These are phyloP conservation scores for Acrossocheilus wenchowensis DNA, from an alignment of 2,797 vertebrate species.

Conservation along the genomic window DNA sequence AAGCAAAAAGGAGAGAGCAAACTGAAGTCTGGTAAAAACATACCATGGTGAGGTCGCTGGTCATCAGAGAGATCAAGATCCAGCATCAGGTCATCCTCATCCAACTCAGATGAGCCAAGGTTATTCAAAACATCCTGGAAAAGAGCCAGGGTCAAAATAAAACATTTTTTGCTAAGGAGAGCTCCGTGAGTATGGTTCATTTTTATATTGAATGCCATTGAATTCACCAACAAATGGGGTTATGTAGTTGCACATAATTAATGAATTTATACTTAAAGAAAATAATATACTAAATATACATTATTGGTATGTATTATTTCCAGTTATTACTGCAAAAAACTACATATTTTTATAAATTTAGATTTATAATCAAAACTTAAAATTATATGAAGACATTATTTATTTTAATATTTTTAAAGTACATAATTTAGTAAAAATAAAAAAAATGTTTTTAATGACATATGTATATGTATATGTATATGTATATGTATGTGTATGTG, in stretches of 20 bases:
- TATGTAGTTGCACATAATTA: neutral
- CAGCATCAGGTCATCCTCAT: slow-evolving; percentile 98
- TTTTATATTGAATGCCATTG: neutral
- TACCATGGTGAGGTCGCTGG: slow-evolving; percentile 88
- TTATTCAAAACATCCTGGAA: slow-evolving; percentile 89
- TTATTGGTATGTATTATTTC: neutral
- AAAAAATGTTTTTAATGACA: neutral
- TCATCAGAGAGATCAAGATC: slow-evolving; percentile 96
- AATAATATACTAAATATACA: no score
- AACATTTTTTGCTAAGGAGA: neutral
- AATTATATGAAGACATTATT: neutral
- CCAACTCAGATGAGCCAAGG: slow-evolving; percentile 94
- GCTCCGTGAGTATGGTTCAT: neutral
- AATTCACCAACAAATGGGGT: neutral
- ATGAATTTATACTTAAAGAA: neutral
- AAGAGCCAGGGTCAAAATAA: neutral
- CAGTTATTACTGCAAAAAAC: neutral
- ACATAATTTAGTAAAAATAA: neutral
- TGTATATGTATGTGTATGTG: no score
- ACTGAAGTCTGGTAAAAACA: slow-evolving; percentile 42
- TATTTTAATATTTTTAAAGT: neutral
- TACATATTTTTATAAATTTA: neutral
- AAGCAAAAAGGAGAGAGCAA: slow-evolving; percentile 9
- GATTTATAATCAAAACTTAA: neutral
- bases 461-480: no score